Base-by-base conservation (phyloP, 2,888 invertebrate species). In the Eutolmus rufibarbis region DNA sequence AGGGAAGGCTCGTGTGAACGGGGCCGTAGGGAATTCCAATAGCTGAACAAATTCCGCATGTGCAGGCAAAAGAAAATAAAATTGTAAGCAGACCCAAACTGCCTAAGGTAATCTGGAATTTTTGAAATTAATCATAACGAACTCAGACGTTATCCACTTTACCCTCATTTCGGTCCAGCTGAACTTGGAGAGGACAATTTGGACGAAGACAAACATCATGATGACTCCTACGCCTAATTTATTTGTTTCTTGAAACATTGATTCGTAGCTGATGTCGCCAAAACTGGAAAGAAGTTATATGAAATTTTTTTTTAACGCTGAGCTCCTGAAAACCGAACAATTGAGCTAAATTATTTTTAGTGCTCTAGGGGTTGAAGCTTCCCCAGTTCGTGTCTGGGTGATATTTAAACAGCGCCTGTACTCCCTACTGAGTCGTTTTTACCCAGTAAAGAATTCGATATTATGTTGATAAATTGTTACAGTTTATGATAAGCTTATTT, bases 1-100 rank as follows among this genome's bases (percentile, higher is more conserved):
- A 97, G 7, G 97, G 97, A 88, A 97, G 92, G 16, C 97, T 96
- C 12, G 96, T 95, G 91, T 97, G 97, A 0, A 97, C 95, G 0
- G 97, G 97, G 1, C 97, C 96, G 91, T 96, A 97, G 43, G 95
- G 94, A 51, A 97, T 93, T 8, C 95, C 95, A 87, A 96, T 91
- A 9, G 95, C 91, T 1, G 96, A 96, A 90, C 96, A 96, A 90
- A 96, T 91, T 84, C 96, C 95, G 87, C 95, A 94, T 0, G 96
- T 95, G 46, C 95, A 94, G 2, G 95, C 91, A 90, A 97, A 96
- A 0, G 97, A 95, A 93, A 96, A 94, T 8, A 95, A 96, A 51
- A 97, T 95, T 90, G 95, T 95, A 19, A 96, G 90, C 82, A 97
- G 92, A 46, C 97, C 97, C 51, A 95, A 93, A 89, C 94, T 92